Evolutionary conservation across 2,797 vertebrate species (phyloP), one percentile per base, ranked within the genome.

Genomic region (Argyrosomus regius): DNA sequence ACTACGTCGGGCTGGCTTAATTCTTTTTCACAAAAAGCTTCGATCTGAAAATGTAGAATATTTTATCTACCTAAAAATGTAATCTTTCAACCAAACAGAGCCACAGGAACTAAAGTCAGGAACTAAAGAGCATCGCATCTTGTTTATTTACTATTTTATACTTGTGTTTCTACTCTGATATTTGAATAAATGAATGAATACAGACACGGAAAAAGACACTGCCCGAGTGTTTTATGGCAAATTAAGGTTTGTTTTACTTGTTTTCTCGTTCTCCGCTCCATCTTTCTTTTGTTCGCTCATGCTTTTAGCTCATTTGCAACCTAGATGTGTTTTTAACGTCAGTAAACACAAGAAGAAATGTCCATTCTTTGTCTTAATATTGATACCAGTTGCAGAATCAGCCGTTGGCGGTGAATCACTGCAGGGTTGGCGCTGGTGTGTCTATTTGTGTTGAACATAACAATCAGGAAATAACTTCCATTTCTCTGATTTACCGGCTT

Each of bases 31-130:
- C 17, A 45, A 45, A 45, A 45, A 45, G 43, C 43, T 4, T 14
- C 35, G 1, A 35, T 35, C 35, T 39, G 43, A 45, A 45, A 45
- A 45, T 14, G 43, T 45, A 8, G 8, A 45, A 45, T 45, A 45
- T 14, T 14, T 45, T 45, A 12, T 14, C 43, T 45, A 45, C 13
- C 43, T 45, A 45, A 41, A 18, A 43, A 24, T 43, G 5, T 10
- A 13, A 68, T 35, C 0, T 59, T 50, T 1, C 43, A 1, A 61
- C 16, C 17, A 54, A 39, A 54, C 0, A 41, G 53, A 74, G 50
- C 72, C 64, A 18, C 64, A 58, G 67, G 63, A 69, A 57, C 35
- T 26, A 5, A 46, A 66, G 20, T 53, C 72, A 75, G 72, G 41
- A 50, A 71, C 64, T 39, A 6, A 49, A 67, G 18, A 60, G 26